A percentile compares a stretch with the other conserved stretches of the same genome.
Conservation (phyloP, 1,140 invertebrate genomes). For the Himalopsyche phryganea region DNA sequence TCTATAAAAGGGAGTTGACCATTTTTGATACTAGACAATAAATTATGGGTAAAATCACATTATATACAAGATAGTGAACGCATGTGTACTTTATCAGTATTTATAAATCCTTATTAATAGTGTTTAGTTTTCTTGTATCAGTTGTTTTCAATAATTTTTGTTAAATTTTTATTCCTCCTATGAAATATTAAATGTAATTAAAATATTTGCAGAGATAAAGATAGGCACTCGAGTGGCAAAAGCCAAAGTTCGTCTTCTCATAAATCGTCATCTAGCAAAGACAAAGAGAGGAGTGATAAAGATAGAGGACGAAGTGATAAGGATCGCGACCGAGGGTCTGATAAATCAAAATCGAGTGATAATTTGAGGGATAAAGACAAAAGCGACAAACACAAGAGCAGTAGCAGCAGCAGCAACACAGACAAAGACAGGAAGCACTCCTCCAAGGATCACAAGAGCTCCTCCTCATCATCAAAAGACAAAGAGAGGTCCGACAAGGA, state of each 20-base stretch:
- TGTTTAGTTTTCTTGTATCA: too few species aligned
- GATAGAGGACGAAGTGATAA: slow-evolving; percentile 48
- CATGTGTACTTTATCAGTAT: too few species aligned
- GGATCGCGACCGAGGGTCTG: slow-evolving; percentile 54
- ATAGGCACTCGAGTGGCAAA: slow-evolving; percentile 54
- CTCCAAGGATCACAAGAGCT: slow-evolving; percentile 37
- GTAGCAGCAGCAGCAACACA: slow-evolving; percentile 37
- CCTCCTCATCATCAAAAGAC: slow-evolving; percentile 29
- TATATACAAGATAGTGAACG: too few species aligned
- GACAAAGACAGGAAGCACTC: slow-evolving; percentile 32
- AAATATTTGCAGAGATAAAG: slow-evolving; percentile 45
- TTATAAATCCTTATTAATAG: too few species aligned
- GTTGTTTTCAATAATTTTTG: too few species aligned
- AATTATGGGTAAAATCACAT: too few species aligned
- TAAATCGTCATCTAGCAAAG: slow-evolving; percentile 59
- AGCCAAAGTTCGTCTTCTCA: slow-evolving; percentile 57
- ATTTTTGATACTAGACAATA: too few species aligned
- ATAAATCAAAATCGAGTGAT: slow-evolving; percentile 40
- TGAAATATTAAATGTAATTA: too few species aligned
- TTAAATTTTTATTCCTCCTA: too few species aligned
- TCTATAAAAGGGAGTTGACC: too few species aligned
- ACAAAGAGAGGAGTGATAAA: slow-evolving; percentile 48
- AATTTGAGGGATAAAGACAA: slow-evolving; percentile 54
- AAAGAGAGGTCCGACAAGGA: slow-evolving; percentile 43
- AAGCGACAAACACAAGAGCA: slow-evolving; percentile 48